Evolutionary conservation across 2,797 vertebrate genomes (phyloP), one percentile per base, ranked within the genome.

Genomic region (Pipistrellus nathusii): DNA sequence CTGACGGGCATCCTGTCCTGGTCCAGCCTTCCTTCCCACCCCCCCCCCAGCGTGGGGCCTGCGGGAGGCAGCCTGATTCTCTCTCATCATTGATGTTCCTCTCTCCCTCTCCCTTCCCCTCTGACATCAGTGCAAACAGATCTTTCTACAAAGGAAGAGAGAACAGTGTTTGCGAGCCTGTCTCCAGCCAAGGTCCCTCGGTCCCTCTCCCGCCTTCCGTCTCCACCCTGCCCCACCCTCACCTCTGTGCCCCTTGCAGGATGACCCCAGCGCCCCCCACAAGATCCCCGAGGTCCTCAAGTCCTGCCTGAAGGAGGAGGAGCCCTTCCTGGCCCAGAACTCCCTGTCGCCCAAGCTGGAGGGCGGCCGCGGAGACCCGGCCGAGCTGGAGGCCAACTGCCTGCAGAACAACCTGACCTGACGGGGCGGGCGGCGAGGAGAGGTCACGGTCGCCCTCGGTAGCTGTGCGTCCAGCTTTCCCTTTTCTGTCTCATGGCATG

Each of bases 391-490:
- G 96, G 99, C 99, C 97, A 99, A 99, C 98, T 99, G 99, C 94
- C 98, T 99, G 97, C 99, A 99, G 98, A 99, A 99, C 98, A 99
- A 99, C 98, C 98, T 99, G 98, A 99, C 99, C 98, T 99, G 98
- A 97, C 0, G 53, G 53, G 96, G 73, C 11, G 5, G 6, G 69
- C 0, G 9, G 75, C 32, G 78, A 10, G 57, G 11, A 11, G 10
- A 2, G 57, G 55, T 9, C 53, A 55, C 0, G 25, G 57, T 15
- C 27, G 1, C 82, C 96, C 85, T 92, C 98, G 95, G 98, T 96
- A 82, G 96, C 96, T 75, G 30, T 53, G 97, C 77, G 85, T 96
- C 93, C 88, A 94, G 96, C 97, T 91, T 96, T 95, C 57, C 85
- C 94, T 97, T 97, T 98, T 96, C 96, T 98, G 97, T 92, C 71